Percentiles rank a stretch among this genome's conserved stretches.
phyloP scores from a whole-genome alignment of 2,797 vertebrate genomes.

The Enteromius trimaculatus region DNA sequence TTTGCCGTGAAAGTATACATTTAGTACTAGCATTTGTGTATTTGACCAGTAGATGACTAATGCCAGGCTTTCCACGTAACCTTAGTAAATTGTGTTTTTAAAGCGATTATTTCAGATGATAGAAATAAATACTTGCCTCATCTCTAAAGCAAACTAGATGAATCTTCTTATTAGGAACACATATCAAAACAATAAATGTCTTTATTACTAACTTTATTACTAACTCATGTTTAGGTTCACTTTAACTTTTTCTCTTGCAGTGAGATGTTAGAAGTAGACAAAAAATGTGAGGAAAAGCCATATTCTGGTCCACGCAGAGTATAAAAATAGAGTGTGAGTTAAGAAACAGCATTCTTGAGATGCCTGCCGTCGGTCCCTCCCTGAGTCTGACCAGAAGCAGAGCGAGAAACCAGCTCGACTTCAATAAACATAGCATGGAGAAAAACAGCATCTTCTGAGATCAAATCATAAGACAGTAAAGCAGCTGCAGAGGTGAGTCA shows the following conservation, averaged over 20 bases:
- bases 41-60: neutral
- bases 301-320: constrained; percentile 54
- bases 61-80: neutral
- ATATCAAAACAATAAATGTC: neutral
- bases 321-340: constrained; percentile 70
- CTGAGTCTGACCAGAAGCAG: constrained; percentile 54
- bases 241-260: neutral
- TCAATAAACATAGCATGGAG: neutral
- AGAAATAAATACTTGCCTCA: neutral
- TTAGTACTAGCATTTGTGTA: neutral
- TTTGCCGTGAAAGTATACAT: neutral
- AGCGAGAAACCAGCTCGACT: constrained; percentile 15
- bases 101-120: neutral
- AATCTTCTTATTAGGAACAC: neutral
- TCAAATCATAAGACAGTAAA: neutral
- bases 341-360: constrained; percentile 76
- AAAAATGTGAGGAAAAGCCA: neutral
- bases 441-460: neutral
- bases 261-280: neutral
- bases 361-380: constrained; percentile 72
- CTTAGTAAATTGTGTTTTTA: neutral
- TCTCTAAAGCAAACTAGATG: neutral
- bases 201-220: neutral
- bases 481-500: neutral
- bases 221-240: neutral